phyloP scores from a whole-genome alignment of 2,797 vertebrate species.

The Limnodromus scolopaceus region DNA sequence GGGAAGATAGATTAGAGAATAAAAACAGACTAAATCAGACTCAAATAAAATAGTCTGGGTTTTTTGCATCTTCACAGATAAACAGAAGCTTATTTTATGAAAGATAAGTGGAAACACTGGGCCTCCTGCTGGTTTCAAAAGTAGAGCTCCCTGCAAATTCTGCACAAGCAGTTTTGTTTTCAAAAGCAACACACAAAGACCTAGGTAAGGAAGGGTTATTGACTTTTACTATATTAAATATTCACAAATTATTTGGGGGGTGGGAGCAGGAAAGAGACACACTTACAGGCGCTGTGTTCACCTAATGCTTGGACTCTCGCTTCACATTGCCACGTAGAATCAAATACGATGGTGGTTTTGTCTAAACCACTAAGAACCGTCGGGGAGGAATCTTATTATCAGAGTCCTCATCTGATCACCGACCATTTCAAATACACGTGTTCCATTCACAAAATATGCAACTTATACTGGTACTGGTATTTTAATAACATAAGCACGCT shows the following conservation, averaged over 20 bases:
- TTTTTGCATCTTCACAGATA: background rate
- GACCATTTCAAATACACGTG: background rate
- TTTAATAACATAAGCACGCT: background rate
- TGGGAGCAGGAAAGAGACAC: background rate
- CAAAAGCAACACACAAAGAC: background rate
- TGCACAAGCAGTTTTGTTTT: background rate
- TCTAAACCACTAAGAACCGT: background rate
- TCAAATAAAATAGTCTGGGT: background rate
- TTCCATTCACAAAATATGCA: background rate
- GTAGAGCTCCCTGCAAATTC: background rate
- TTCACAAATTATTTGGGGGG: background rate
- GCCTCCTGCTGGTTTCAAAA: background rate
- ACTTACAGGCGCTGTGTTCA: background rate
- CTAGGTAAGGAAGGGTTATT: background rate
- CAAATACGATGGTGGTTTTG: background rate
- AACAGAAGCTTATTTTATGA: background rate
- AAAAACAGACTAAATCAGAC: background rate
- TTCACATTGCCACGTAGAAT: fast-evolving
- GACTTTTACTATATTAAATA: background rate
- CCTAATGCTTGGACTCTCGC: too few relatives aligned
- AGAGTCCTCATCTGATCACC: background rate
- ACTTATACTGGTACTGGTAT: background rate
- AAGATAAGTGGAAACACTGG: background rate
- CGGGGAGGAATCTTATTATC: background rate
- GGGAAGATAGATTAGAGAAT: background rate